Percentiles rank a stretch among this genome's conserved stretches.
phyloP scores from a whole-genome alignment of 2,797 vertebrate species.

The Gorsachius magnificus region DNA sequence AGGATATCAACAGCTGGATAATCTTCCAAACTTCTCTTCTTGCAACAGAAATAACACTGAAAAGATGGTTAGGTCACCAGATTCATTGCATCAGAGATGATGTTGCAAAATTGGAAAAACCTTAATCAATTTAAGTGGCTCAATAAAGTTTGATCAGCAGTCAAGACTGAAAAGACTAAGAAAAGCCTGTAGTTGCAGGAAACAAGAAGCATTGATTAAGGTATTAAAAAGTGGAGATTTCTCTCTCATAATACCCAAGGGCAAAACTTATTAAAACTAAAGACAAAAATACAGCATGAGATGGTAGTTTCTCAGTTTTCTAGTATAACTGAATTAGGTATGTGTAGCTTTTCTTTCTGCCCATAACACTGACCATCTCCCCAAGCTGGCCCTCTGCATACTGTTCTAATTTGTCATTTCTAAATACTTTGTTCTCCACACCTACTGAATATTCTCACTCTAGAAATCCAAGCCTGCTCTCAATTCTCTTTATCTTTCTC shows the following conservation, averaged over 20 bases:
- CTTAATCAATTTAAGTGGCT: conserved; percentile 14
- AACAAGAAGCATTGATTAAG: conserved; percentile 12
- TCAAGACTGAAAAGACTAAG: not conserved
- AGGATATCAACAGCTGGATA: not conserved
- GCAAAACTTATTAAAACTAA: not conserved
- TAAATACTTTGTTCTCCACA: not conserved
- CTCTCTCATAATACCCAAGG: not conserved
- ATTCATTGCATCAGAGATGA: not conserved
- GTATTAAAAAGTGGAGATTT: not conserved
- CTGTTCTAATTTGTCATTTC: not conserved
- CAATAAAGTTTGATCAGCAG: conserved; percentile 21
- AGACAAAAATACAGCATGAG: not conserved
- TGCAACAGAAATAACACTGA: not conserved
- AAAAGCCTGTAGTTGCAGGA: conserved; percentile 17
- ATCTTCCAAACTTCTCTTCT: not conserved
- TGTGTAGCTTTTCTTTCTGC: not conserved
- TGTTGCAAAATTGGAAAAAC: conserved; percentile 1
- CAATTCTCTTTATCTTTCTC: not conserved
- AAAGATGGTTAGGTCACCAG: not conserved
- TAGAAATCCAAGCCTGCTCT: not conserved
- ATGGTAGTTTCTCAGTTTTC: not conserved
- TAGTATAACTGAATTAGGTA: not conserved
- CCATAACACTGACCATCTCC: not conserved
- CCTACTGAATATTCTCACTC: not conserved
- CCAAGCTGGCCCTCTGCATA: not conserved